These are phyloP conservation scores for Caenorhabditis plicata DNA, from an alignment of 2,888 invertebrate genomes.

Conservation along the genomic window DNA sequence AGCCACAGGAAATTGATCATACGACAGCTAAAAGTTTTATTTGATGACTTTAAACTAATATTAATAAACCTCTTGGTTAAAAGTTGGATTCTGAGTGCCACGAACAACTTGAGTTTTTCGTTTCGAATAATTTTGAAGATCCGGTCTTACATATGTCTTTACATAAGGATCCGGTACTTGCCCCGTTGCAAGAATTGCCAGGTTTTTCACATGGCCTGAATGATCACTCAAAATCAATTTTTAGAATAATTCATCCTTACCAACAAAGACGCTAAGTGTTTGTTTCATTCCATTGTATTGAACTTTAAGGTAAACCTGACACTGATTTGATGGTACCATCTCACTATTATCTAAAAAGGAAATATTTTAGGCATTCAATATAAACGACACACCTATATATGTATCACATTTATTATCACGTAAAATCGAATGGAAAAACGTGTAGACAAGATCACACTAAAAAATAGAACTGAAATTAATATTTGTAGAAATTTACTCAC, in stretches of 20 bases:
- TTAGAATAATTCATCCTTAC: too few relatives aligned
- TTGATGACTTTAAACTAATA: background rate
- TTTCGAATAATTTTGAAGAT: conserved; percentile 87
- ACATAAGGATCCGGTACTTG: conserved; percentile 46
- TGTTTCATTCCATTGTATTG: conserved; percentile 18
- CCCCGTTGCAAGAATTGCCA: conserved; percentile 31
- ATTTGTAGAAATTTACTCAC: conserved; percentile 51
- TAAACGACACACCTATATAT: conserved; percentile 14
- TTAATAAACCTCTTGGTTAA: conserved; percentile 85
- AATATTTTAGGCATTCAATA: conserved; percentile 1
- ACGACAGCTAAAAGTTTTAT: conserved; percentile 41
- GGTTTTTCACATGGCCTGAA: conserved; percentile 41
- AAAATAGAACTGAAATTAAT: conserved; percentile 63
- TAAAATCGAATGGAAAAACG: conserved; percentile 81
- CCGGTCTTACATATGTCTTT: conserved; percentile 81
- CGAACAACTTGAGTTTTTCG: conserved; percentile 90
- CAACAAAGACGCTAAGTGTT: conserved; percentile 30
- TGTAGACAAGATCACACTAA: conserved; percentile 84
- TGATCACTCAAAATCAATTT: too few relatives aligned
- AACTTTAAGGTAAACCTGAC: conserved; percentile 36
- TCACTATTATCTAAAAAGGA: conserved; percentile 9
- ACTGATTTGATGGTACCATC: conserved; percentile 8
- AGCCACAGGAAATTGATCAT: conserved; percentile 25
- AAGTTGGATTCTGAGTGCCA: conserved; percentile 90
- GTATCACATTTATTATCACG: conserved; percentile 45